phyloP scores from a whole-genome alignment of 2,113 vertebrate species.

The Chaenocephalus aceratus region DNA sequence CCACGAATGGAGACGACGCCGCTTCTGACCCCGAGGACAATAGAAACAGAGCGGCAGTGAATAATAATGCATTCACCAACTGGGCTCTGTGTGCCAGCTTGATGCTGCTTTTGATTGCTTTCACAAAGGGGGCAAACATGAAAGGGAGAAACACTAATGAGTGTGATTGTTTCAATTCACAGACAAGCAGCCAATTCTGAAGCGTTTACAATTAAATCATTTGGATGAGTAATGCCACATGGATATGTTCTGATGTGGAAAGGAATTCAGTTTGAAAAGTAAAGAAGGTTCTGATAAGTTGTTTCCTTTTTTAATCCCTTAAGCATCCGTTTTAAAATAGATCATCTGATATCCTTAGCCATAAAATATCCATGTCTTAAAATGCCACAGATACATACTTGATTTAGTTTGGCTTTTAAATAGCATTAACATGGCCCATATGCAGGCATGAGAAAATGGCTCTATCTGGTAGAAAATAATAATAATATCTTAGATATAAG shows the following conservation, averaged over 20 bases:
- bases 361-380: no score
- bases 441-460: no score
- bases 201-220: neutral
- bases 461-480: no score
- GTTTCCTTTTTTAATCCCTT: neutral
- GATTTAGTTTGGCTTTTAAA: no score
- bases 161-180: neutral
- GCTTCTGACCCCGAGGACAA: neutral
- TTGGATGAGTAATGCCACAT: neutral
- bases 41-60: neutral
- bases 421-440: no score
- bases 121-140: neutral
- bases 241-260: neutral
- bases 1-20: neutral
- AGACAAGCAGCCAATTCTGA: neutral
- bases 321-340: no score
- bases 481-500: no score
- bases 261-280: neutral
- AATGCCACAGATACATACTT: no score
- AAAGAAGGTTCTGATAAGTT: neutral
- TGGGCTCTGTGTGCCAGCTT: constrained; percentile 7
- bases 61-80: constrained; percentile 6
- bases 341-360: no score
- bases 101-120: neutral
- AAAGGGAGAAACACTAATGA: neutral